A percentile compares a stretch with the other conserved stretches of the same genome.
Evolutionary conservation across 2,888 invertebrate species (phyloP).

Genomic region (Seira ritae): DNA sequence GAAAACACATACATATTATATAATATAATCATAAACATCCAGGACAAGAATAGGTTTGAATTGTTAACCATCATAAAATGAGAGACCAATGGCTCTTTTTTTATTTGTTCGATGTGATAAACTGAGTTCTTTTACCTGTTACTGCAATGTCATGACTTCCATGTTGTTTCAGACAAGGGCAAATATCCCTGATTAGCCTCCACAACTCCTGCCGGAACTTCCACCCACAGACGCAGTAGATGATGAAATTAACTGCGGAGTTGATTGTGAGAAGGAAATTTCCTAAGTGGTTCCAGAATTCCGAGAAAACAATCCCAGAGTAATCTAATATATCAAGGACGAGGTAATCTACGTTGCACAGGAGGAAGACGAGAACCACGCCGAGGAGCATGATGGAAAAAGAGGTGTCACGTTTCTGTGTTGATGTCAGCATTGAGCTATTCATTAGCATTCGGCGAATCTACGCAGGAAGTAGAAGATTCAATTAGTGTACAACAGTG

Average conservation of each 20-base stretch:
- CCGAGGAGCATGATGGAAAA: constrained; percentile 69
- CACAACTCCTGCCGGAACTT: constrained; percentile 70
- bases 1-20: constrained; percentile 18
- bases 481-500: constrained; percentile 68
- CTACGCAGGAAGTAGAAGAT: constrained; percentile 67
- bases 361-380: constrained; percentile 68
- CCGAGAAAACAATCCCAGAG: constrained; percentile 11
- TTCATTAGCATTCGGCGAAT: constrained; percentile 52
- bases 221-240: constrained; percentile 70
- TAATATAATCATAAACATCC: too few species aligned
- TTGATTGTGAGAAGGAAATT: constrained; percentile 71
- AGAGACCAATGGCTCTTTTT: not conserved
- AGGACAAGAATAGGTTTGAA: too few species aligned
- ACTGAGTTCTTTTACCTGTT: constrained; percentile 28
- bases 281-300: constrained; percentile 66
- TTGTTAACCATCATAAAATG: too few species aligned
- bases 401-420: constrained; percentile 66
- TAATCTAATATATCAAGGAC: constrained; percentile 64
- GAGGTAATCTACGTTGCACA: constrained; percentile 68
- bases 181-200: constrained; percentile 33
- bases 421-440: constrained; percentile 45
- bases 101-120: not conserved
- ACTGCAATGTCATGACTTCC: constrained; percentile 56
- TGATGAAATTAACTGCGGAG: constrained; percentile 70
- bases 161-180: constrained; percentile 35